Percentiles rank a stretch among this genome's conserved stretches.
Conservation (phyloP, 2,797 vertebrate species). For the Cyclura pinguis region DNA sequence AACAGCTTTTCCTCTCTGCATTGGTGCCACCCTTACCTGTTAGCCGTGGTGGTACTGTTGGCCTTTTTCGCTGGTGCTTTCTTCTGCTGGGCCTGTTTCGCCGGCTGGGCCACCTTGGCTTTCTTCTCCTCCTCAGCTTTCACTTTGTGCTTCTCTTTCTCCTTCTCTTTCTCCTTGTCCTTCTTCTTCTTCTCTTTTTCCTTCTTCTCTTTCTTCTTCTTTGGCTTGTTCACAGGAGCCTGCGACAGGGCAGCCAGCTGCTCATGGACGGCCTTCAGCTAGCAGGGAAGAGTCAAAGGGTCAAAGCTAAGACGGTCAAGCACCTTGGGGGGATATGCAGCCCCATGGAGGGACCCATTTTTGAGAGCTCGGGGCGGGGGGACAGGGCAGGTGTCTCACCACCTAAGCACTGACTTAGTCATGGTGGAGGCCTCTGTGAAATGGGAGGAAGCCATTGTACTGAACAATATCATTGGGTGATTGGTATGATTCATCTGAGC, state of each 20-base stretch:
- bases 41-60: constrained; percentile 81
- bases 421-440: background rate
- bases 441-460: background rate
- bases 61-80: constrained; percentile 90
- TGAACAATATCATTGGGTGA: background rate
- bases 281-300: constrained; percentile 25
- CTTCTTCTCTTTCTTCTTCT: constrained; percentile 90
- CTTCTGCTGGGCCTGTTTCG: constrained; percentile 84
- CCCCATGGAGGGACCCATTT: background rate
- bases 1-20: no score
- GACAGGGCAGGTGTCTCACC: no score
- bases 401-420: no score
- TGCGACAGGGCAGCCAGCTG: constrained; percentile 91
- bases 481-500: no score
- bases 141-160: constrained; percentile 83
- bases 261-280: constrained; percentile 92
- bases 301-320: constrained; percentile 20
- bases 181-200: constrained; percentile 90
- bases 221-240: constrained; percentile 89
- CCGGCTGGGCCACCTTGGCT: constrained; percentile 84
- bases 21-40: constrained; percentile 78
- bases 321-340: background rate
- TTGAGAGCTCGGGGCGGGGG: background rate
- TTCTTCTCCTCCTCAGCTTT: constrained; percentile 92
- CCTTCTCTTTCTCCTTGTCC: constrained; percentile 85